Conservation (phyloP, 2,888 invertebrate genomes). For the Chirona hameri region DNA sequence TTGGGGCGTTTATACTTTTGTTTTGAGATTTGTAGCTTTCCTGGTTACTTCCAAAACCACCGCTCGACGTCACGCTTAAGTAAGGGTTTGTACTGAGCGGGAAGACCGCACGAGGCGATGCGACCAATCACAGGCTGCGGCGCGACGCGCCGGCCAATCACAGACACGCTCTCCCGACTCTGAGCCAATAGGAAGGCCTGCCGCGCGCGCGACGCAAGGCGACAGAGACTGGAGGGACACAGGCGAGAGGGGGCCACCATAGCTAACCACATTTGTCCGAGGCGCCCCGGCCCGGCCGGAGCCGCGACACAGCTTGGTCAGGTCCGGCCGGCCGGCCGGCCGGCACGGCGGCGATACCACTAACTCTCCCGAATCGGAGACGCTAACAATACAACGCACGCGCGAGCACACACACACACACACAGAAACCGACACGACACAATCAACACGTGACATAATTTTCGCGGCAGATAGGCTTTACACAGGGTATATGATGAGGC, state of each 20-base stretch:
- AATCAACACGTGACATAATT: not conserved
- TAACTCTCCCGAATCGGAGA: no score
- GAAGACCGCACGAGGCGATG: not conserved
- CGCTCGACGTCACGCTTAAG: not conserved
- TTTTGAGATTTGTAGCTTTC: constrained; percentile 11
- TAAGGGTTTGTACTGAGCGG: constrained; percentile 25
- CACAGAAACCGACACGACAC: not conserved
- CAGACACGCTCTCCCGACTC: constrained; percentile 5
- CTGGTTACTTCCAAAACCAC: not conserved
- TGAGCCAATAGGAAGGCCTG: constrained; percentile 5
- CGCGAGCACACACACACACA: no score
- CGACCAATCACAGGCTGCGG: constrained; percentile 12
- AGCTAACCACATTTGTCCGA: not conserved
- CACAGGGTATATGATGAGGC: no score
- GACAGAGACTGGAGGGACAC: not conserved
- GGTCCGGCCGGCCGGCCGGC: no score
- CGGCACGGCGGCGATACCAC: no score
- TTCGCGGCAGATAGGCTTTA: not conserved
- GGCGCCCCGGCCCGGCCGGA: not conserved
- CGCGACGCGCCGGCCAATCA: not conserved
- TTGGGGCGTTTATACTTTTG: constrained; percentile 12
- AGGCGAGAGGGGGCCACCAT: not conserved
- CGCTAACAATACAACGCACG: no score
- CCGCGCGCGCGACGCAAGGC: not conserved
- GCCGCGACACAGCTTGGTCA: no score